phyloP scores from a whole-genome alignment of 2,888 invertebrate genomes.

The Conus canariensis region DNA sequence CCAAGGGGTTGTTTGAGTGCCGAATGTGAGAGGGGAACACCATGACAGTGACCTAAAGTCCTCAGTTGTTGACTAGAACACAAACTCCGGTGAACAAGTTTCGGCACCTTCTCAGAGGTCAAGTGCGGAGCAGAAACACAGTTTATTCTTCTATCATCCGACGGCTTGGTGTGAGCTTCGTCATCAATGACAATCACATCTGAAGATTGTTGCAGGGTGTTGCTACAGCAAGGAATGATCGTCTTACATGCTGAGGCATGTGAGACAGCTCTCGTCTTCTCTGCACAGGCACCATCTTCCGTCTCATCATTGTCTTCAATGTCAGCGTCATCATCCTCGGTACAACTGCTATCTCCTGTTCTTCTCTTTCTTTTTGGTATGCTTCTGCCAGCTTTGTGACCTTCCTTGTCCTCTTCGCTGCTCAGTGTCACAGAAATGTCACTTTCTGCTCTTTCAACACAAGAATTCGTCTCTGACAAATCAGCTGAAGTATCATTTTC shows the following conservation, averaged over 20 bases:
- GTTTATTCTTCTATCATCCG: too few relatives aligned
- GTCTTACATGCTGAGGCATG: background rate
- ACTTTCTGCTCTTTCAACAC: background rate
- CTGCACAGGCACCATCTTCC: background rate
- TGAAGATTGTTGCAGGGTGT: background rate
- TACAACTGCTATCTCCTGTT: background rate
- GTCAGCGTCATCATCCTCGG: background rate
- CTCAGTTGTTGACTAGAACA: too few relatives aligned
- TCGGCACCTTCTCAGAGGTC: too few relatives aligned
- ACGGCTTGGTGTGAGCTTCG: too few relatives aligned
- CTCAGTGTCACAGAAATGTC: background rate
- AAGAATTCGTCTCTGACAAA: background rate
- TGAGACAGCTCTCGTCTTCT: background rate
- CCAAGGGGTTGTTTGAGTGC: background rate
- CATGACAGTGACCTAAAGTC: background rate
- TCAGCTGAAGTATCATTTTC: background rate
- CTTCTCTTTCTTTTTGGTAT: too few relatives aligned
- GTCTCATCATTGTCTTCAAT: constrained; percentile 10
- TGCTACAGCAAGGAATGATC: background rate
- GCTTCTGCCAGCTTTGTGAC: background rate
- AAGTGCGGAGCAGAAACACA: too few relatives aligned
- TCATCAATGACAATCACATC: constrained; percentile 26
- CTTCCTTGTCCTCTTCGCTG: background rate
- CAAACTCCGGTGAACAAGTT: too few relatives aligned
- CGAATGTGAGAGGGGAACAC: background rate